A percentile compares a stretch with the other conserved stretches of the same genome.
Conservation (phyloP, 1,140 invertebrate species). For the Caerostris extrusa region DNA sequence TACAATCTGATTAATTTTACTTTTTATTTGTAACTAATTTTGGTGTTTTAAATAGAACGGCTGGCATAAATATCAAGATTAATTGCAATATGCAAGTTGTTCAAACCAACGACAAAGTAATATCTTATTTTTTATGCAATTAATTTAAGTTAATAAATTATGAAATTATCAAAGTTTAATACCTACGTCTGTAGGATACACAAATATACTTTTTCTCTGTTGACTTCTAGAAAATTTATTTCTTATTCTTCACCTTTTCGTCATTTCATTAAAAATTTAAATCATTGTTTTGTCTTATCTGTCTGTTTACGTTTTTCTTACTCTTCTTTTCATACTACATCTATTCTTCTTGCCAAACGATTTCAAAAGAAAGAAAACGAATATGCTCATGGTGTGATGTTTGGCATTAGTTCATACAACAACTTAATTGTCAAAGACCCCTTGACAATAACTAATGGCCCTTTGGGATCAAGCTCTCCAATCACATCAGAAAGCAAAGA, state of each 20-base stretch:
- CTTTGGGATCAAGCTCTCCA: background rate
- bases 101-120: background rate
- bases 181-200: background rate
- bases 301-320: background rate
- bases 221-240: background rate
- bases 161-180: background rate
- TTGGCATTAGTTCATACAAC: slow-evolving; percentile 24
- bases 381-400: slow-evolving; percentile 64
- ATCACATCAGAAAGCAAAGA: background rate
- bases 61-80: too few relatives aligned
- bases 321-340: background rate
- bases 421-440: slow-evolving; percentile 32
- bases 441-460: background rate
- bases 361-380: slow-evolving; percentile 66
- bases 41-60: too few relatives aligned
- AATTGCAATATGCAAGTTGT: background rate
- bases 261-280: background rate
- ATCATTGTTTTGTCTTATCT: background rate
- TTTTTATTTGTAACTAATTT: too few relatives aligned
- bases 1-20: too few relatives aligned
- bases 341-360: background rate
- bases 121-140: background rate
- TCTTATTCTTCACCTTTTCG: background rate
- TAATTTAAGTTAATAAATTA: background rate
- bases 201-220: background rate